A percentile compares a stretch with the other conserved stretches of the same genome.
Conservation (phyloP, 2,888 invertebrate genomes). For the Lucinisca nassula region DNA sequence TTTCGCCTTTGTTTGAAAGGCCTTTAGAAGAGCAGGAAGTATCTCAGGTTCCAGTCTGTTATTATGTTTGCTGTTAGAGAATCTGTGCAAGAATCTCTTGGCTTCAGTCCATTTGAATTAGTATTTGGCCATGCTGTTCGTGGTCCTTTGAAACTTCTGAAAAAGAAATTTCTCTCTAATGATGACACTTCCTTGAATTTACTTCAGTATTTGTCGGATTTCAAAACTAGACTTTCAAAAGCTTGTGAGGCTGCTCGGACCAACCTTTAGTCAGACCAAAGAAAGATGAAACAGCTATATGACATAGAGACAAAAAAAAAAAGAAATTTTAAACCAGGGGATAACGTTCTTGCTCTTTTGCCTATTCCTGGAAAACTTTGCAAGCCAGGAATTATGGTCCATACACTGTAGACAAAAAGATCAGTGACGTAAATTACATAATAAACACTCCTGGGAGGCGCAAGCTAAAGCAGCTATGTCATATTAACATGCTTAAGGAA, state of each 20-base stretch:
- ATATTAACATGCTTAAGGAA: constrained; percentile 62
- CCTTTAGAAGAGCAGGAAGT: too few species aligned
- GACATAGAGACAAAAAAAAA: constrained; percentile 38
- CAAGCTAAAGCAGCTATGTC: constrained; percentile 50
- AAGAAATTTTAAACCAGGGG: constrained; percentile 64
- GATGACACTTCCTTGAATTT: too few species aligned
- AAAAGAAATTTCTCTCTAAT: too few species aligned
- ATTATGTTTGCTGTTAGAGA: too few species aligned
- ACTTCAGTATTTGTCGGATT: too few species aligned
- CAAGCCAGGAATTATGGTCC: constrained; percentile 63
- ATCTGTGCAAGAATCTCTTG: too few species aligned
- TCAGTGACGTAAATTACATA: constrained; percentile 54
- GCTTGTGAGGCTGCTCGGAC: constrained; percentile 38
- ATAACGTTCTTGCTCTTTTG: constrained; percentile 65
- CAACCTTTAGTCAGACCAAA: constrained; percentile 51
- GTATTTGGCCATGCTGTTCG: too few species aligned
- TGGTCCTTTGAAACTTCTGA: too few species aligned
- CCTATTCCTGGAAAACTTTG: constrained; percentile 58
- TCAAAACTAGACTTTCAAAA: background rate
- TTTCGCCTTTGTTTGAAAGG: too few species aligned
- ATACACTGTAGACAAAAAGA: constrained; percentile 44
- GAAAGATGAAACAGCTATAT: constrained; percentile 65
- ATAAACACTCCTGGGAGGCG: constrained; percentile 58
- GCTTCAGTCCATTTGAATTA: too few species aligned
- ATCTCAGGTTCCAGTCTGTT: too few species aligned